Evolutionary conservation across 2,113 vertebrate species (phyloP).

Genomic region (Chunga burmeisteri): DNA sequence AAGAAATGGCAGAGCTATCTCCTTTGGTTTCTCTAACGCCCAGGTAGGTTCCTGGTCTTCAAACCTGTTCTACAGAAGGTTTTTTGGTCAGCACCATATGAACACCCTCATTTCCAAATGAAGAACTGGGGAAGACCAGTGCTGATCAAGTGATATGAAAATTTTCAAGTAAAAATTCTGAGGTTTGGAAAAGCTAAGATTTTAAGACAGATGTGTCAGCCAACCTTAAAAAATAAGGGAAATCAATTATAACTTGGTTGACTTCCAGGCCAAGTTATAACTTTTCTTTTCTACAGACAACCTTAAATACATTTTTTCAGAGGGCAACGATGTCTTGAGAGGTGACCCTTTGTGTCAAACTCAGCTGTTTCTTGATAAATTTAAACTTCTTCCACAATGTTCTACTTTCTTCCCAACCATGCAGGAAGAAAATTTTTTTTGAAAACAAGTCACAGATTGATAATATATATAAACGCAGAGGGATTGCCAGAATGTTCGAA

Average conservation of each 20-base stretch:
- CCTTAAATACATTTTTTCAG: not conserved
- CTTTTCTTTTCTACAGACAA: not conserved
- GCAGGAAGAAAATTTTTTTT: not conserved
- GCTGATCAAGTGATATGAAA: not conserved
- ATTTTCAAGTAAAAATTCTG: not conserved
- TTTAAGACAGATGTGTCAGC: not conserved
- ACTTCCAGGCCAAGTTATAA: not conserved
- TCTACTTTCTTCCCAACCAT: not conserved
- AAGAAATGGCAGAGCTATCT: not conserved
- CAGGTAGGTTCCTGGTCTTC: not conserved
- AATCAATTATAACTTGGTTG: not conserved
- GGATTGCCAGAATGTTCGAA: not conserved
- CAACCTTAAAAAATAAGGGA: not conserved
- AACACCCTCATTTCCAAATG: not conserved
- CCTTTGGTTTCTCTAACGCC: not conserved
- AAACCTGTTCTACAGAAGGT: not conserved
- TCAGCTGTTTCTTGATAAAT: not conserved
- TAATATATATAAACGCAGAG: not conserved
- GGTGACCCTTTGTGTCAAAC: not conserved
- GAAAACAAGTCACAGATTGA: not conserved
- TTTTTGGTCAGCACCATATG: not conserved
- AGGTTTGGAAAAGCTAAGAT: not conserved
- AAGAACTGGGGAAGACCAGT: not conserved
- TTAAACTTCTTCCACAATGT: not conserved
- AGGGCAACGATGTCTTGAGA: not conserved